phyloP scores from a whole-genome alignment of 1,140 invertebrate species.

The Triops cancriformis region DNA sequence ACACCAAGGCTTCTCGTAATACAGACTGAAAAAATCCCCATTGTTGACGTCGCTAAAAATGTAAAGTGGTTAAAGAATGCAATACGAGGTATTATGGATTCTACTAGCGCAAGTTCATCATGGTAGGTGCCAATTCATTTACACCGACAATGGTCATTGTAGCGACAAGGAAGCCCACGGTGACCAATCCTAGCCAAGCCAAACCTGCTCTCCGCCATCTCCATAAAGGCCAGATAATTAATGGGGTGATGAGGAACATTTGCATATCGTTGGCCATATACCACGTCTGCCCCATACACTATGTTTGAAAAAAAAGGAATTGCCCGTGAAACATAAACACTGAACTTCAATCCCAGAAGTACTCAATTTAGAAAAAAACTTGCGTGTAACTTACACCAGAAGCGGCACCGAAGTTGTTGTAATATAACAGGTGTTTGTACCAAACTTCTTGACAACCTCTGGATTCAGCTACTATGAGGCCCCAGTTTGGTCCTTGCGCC shows the following conservation, averaged over 20 bases:
- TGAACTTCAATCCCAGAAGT: background rate
- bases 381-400: background rate
- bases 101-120: background rate
- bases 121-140: background rate
- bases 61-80: background rate
- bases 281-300: conserved; percentile 27
- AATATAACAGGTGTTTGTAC: conserved; percentile 45
- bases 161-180: background rate
- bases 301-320: background rate
- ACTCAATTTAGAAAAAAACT: background rate
- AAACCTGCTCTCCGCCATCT: conserved; percentile 1
- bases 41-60: conserved; percentile 1
- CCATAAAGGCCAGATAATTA: conserved; percentile 24
- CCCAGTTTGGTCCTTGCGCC: conserved; percentile 60
- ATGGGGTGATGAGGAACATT: conserved; percentile 18
- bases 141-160: background rate
- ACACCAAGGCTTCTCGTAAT: conserved; percentile 23
- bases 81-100: background rate
- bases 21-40: background rate
- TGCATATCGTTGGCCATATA: conserved; percentile 24
- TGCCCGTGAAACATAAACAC: background rate
- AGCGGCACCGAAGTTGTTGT: conserved; percentile 19
- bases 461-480: conserved; percentile 49
- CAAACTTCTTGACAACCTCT: conserved; percentile 49
- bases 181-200: background rate